These are phyloP conservation scores for Dreissena rostriformis DNA, from an alignment of 1,140 invertebrate genomes.

Conservation along the genomic window DNA sequence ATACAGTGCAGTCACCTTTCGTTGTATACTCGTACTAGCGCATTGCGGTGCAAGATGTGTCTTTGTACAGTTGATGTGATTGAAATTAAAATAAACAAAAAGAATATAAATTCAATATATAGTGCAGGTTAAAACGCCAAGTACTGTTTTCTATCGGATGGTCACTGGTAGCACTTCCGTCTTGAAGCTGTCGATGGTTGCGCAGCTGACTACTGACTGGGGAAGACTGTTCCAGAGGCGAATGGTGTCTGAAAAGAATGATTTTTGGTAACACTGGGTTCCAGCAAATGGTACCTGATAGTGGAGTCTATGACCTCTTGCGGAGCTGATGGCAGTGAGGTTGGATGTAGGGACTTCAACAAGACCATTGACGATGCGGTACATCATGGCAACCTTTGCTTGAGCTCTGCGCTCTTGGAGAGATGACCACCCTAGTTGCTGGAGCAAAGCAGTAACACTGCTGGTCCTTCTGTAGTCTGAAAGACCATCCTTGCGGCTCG, in stretches of 20 bases:
- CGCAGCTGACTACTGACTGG: background rate
- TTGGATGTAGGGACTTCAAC: slow-evolving; percentile 14
- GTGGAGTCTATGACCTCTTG: slow-evolving; percentile 14
- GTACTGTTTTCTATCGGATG: background rate
- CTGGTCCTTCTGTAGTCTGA: background rate
- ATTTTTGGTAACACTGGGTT: slow-evolving; percentile 1
- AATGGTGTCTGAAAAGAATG: slow-evolving; percentile 35
- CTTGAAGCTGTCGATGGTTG: slow-evolving; percentile 15
- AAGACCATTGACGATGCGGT: slow-evolving; percentile 4
- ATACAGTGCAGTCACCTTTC: background rate
- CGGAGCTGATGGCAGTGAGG: background rate
- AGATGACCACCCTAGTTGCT: slow-evolving; percentile 14
- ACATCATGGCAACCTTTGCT: slow-evolving; percentile 24
- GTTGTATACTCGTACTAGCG: slow-evolving; percentile 22
- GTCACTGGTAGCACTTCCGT: background rate
- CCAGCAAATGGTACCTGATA: slow-evolving; percentile 20
- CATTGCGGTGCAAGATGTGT: background rate
- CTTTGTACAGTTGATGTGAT: no score
- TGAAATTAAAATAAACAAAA: background rate
- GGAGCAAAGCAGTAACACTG: slow-evolving; percentile 1
- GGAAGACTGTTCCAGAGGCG: slow-evolving; percentile 18
- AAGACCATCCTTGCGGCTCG: background rate
- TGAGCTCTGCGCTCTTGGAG: slow-evolving; percentile 19
- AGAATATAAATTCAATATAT: background rate
- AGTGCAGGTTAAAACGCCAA: slow-evolving; percentile 21